phyloP scores from a whole-genome alignment of 2,113 vertebrate species.

The Condylura cristata region DNA sequence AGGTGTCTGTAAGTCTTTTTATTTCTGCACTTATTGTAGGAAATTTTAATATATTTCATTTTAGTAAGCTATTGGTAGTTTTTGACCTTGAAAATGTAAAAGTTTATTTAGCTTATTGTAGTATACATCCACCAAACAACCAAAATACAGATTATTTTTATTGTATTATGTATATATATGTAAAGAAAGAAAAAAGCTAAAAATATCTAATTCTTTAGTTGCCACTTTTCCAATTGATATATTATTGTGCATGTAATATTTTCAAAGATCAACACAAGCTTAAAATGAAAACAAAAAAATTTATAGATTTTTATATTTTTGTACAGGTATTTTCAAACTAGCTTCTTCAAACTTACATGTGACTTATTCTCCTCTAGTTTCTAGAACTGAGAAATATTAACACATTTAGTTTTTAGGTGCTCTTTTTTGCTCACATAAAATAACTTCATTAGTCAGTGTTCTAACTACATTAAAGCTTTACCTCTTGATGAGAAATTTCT shows the following conservation, averaged over 20 bases:
- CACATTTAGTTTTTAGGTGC: constrained; percentile 88
- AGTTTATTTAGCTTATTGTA: constrained; percentile 92
- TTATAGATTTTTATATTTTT: constrained; percentile 94
- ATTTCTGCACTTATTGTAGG: constrained; percentile 89
- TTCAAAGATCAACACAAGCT: constrained; percentile 92
- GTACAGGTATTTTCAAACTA: constrained; percentile 91
- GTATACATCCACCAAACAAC: constrained; percentile 93
- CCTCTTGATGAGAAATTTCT: constrained; percentile 86
- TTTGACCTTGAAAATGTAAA: constrained; percentile 87
- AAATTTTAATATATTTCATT: constrained; percentile 92
- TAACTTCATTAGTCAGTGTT: constrained; percentile 87
- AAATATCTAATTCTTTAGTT: constrained; percentile 93
- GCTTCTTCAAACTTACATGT: constrained; percentile 90
- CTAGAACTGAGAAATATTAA: constrained; percentile 87
- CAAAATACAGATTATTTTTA: constrained; percentile 95
- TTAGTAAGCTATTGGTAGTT: constrained; percentile 90
- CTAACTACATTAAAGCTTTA: constrained; percentile 88
- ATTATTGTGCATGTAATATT: constrained; percentile 96
- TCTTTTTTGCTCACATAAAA: constrained; percentile 87
- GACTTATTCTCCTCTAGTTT: constrained; percentile 89
- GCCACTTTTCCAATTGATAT: constrained; percentile 94
- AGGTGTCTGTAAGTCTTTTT: constrained; percentile 86
- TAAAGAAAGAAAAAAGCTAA: constrained; percentile 88
- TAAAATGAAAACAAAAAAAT: constrained; percentile 86
- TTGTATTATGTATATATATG: constrained; percentile 90